Base-by-base conservation (phyloP, 2,797 vertebrate species). In the Loriculus beryllinus region DNA sequence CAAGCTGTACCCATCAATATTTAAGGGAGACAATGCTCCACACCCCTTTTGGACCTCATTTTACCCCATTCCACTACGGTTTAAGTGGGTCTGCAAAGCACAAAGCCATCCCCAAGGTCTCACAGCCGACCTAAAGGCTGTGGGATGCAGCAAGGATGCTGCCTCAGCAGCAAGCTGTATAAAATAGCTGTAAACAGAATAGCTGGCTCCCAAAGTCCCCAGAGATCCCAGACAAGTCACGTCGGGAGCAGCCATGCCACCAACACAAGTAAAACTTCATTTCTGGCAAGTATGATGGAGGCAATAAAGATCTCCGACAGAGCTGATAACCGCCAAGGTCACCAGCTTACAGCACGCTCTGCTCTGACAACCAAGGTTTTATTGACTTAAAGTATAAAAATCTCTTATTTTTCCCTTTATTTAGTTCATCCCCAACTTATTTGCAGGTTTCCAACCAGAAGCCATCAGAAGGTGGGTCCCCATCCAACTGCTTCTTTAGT, bases 311-410 rank as follows among this genome's bases (percentile, higher is more conserved):
- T 91, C 88, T 79, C 86, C 37, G 23, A 77, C 14, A 35, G 60
- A 26, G 6, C 77, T 63, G 93, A 79, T 51, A 84, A 91, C 67
- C 7, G 47, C 81, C 28, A 70, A 95, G 87, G 95, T 86, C 97
- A 92, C 63, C 54, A 59, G 93, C 31, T 81, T 70, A 86, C 92
- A 78, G 37, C 40, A 23, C 0, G 1, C 14, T 71, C 77, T 40
- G 83, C 68, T 29, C 56, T 56, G 54, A 51, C 40, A 43, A 69
- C 28, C 23, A 4, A 87, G 52, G 48, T 16, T 83, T 67, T 79
- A 65, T 2, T 42, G 90, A 86, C 54, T 82, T 2, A 6, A 59
- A 35, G n/a, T 62, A 71, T 56, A 59, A 20, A 45, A 23, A 6
- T 5, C 2, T 39, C 31, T 57, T 57, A 3, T 33, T 25, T 43